Conservation (phyloP, 2,113 vertebrate species). For the Onychorhynchus coronatus region DNA sequence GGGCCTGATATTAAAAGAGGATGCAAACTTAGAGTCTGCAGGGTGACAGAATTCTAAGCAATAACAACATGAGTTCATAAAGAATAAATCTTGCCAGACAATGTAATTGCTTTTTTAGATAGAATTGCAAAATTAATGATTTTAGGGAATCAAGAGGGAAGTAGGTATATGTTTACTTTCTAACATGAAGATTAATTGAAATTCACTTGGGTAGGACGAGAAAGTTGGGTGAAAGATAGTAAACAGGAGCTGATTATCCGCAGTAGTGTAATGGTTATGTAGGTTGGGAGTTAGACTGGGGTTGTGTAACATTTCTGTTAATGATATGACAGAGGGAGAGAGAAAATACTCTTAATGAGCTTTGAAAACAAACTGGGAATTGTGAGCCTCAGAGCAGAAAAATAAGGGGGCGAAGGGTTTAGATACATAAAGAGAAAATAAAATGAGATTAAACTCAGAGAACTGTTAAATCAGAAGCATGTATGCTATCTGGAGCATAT, state of each 20-base stretch:
- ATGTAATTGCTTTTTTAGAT: conserved; percentile 7
- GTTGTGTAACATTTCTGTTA: background rate
- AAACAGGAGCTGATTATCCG: background rate
- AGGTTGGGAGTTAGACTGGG: background rate
- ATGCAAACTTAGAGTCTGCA: background rate
- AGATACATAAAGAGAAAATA: background rate
- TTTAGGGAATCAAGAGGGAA: background rate
- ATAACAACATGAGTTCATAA: background rate
- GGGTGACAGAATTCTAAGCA: background rate
- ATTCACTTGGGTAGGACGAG: background rate
- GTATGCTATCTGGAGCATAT: background rate
- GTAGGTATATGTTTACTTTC: background rate
- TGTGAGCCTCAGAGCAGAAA: background rate
- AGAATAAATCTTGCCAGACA: conserved; percentile 1
- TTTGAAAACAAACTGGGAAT: conserved; percentile 22
- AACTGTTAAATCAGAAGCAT: background rate
- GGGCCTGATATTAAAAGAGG: background rate
- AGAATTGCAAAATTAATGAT: conserved; percentile 22
- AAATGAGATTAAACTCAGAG: background rate
- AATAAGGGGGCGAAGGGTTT: background rate
- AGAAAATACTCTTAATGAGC: background rate
- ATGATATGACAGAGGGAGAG: background rate
- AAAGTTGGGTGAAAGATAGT: background rate
- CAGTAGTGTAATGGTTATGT: background rate
- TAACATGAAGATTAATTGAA: conserved; percentile 19